Conservation (phyloP, 2,888 invertebrate genomes). For the Athalia rosae region DNA sequence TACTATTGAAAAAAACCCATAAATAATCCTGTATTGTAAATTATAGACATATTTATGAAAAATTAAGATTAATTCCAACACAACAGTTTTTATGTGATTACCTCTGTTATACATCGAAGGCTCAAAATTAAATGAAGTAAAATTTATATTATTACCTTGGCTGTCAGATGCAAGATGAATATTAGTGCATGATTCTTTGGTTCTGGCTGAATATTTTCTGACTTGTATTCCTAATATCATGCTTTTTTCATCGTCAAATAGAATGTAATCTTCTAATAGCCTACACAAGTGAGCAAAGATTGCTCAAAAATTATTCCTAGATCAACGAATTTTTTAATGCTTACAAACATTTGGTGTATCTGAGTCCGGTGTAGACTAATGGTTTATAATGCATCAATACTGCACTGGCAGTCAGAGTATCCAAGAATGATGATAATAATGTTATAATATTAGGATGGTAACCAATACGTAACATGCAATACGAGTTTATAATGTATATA, state of each 20-base stretch:
- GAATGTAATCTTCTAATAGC: too few species aligned
- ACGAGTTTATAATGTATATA: conserved; percentile 11
- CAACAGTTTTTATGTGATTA: conserved; percentile 15
- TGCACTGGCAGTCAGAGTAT: conserved; percentile 13
- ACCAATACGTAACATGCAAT: neutral
- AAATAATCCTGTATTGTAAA: conserved; percentile 13
- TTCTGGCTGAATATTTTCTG: neutral
- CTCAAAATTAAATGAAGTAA: conserved; percentile 10
- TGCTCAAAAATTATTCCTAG: neutral
- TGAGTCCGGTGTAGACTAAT: conserved; percentile 3
- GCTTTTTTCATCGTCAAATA: too few species aligned
- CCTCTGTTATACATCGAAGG: conserved; percentile 30
- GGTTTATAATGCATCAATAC: conserved; percentile 1
- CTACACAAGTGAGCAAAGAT: neutral
- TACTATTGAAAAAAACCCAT: conserved; percentile 20
- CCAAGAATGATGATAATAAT: conserved; percentile 22
- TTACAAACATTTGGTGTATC: neutral
- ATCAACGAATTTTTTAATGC: conserved; percentile 6
- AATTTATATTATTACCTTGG: conserved; percentile 10
- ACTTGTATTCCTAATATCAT: too few species aligned
- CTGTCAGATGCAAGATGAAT: conserved; percentile 21
- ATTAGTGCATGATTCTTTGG: neutral
- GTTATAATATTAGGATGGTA: conserved; percentile 13
- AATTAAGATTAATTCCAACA: conserved; percentile 10
- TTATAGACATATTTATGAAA: conserved; percentile 18